Percentiles rank a stretch among this genome's conserved stretches.
Evolutionary conservation across 1,140 invertebrate genomes (phyloP).

Genomic region (Drosophila jambulina): DNA sequence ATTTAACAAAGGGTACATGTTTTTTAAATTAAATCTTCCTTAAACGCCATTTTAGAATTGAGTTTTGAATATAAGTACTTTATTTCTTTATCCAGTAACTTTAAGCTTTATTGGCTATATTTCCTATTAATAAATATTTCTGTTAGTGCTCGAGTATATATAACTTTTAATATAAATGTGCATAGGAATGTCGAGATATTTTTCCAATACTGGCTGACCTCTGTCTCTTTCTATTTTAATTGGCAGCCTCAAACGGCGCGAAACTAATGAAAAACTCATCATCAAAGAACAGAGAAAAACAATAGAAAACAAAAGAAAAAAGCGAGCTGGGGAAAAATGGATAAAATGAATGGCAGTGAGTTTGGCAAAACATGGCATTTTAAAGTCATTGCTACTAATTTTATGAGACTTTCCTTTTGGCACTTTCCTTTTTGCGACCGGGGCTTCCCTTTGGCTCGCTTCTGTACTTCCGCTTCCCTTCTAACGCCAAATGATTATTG

Average conservation of each 20-base stretch:
- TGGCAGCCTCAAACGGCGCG: slow-evolving; percentile 69
- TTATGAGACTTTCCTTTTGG: slow-evolving; percentile 64
- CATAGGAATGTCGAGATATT: slow-evolving; percentile 26
- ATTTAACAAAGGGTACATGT: neutral
- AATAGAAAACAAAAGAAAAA: slow-evolving; percentile 15
- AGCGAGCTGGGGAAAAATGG: slow-evolving; percentile 10
- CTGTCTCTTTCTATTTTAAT: slow-evolving; percentile 51
- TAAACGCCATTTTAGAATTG: neutral
- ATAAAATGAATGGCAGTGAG: slow-evolving; percentile 18
- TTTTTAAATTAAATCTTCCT: neutral
- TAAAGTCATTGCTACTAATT: slow-evolving; percentile 80
- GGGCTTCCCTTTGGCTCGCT: slow-evolving; percentile 17
- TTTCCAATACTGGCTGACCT: slow-evolving; percentile 44
- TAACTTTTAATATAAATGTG: slow-evolving; percentile 20
- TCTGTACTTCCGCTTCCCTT: slow-evolving; percentile 47
- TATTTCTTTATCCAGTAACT: neutral
- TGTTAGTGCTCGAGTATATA: neutral
- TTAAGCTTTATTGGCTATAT: neutral
- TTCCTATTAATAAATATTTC: neutral
- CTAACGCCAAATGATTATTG: slow-evolving; percentile 74
- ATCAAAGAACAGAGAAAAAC: slow-evolving; percentile 36
- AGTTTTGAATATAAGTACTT: neutral
- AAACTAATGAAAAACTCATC: slow-evolving; percentile 77
- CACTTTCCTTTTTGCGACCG: slow-evolving; percentile 45
- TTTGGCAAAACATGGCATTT: slow-evolving; percentile 61